Evolutionary conservation across 2,888 invertebrate species (phyloP).

Genomic region (Eilema griseolum): DNA sequence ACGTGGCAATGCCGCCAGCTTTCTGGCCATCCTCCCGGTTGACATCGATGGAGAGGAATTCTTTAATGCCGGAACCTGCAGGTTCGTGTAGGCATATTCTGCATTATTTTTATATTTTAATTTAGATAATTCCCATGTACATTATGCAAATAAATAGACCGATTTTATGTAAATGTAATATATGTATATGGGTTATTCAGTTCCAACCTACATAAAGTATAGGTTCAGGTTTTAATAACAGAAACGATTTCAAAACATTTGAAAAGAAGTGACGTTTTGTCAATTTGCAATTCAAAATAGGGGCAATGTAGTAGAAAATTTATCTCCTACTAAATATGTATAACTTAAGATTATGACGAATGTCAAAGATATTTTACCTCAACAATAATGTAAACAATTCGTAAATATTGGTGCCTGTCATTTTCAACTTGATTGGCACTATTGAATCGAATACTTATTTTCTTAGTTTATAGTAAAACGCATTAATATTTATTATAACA

Average conservation of each 20-base stretch:
- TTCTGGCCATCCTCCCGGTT: too few relatives aligned
- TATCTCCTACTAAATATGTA: neutral
- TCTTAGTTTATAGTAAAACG: neutral
- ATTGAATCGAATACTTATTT: constrained; percentile 2
- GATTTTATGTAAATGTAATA: too few relatives aligned
- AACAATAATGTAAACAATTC: constrained; percentile 10
- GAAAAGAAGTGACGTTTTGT: neutral
- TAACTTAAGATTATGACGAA: constrained; percentile 6
- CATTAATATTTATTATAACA: neutral
- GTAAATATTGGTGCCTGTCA: constrained; percentile 24
- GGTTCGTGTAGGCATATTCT: too few relatives aligned
- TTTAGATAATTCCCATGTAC: too few relatives aligned
- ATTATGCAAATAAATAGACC: too few relatives aligned
- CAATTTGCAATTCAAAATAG: neutral
- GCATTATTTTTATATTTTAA: too few relatives aligned
- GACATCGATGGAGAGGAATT: too few relatives aligned
- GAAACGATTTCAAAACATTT: neutral
- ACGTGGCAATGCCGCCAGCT: too few relatives aligned
- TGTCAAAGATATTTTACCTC: constrained; percentile 31
- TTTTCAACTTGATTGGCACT: neutral
- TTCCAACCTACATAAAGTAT: too few relatives aligned
- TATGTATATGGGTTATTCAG: too few relatives aligned
- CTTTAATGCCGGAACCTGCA: too few relatives aligned
- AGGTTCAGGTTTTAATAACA: neutral
- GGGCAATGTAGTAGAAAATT: neutral